Evolutionary conservation across 1,140 invertebrate species (phyloP), one percentile per base, ranked within the genome.

Genomic region (Aphaenogaster rudis): DNA sequence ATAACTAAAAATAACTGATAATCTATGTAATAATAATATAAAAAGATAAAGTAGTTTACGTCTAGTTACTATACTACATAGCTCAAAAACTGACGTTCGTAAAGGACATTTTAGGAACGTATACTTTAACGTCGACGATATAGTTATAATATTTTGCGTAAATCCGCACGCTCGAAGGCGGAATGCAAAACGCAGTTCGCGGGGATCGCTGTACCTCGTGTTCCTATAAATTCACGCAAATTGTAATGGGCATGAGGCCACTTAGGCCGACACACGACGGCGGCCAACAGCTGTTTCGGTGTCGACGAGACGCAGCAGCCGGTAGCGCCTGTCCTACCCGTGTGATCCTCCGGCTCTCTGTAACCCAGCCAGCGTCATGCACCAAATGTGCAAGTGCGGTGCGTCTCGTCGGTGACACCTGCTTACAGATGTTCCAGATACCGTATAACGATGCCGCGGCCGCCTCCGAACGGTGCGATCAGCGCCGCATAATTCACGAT

Each of bases 251-350:
- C 7, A 59, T 71, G 36, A 54, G 57, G 50, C 76, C 84, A 86
- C 76, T 86, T 86, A 80, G 33, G 6, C 33, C 15, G 64, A 42
- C 28, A 11, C 8, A 79, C 63, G 67, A 90, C 76, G 76, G 64
- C 82, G 42, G 57, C 72, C 33, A 84, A 78, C 85, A 90, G 78
- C 88, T 90, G 88, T 87, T 82, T 71, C 79, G 48, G 28, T 64
- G 79, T 64, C 69, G 54, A 87, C 50, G 72, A 87, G 77, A 87
- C 36, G 21, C 13, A 17, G 52, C 89, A 90, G 89, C 85, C 85
- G 72, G 88, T 59, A 57, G 36, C 42, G 57, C 57, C 66, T 57
- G 61, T 84, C 57, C n/a, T 66, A 59, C 28, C 15, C 66, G 42
- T 17, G 21, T 61, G 76, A 74, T 74, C 21, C 57, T 78, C 39